Conservation (phyloP, 2,113 vertebrate genomes). For the Poeciliopsis turrubarensis region DNA sequence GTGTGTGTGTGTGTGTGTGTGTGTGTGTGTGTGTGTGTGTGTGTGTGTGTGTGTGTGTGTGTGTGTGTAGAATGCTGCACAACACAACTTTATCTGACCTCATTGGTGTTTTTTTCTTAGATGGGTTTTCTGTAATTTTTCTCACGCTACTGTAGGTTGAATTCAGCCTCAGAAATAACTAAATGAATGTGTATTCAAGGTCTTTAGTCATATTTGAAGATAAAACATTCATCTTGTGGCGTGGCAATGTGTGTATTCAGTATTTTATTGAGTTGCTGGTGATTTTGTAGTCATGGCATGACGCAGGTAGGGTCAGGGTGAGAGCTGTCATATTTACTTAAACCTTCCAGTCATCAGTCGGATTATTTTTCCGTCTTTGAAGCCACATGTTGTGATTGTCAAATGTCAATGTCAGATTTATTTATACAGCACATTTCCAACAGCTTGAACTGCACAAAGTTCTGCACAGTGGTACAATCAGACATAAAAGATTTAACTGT, state of each 20-base stretch:
- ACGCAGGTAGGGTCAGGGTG: neutral
- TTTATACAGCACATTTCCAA: no score
- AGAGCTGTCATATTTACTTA: no score
- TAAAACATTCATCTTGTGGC: neutral
- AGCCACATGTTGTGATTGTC: no score
- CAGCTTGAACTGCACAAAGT: no score
- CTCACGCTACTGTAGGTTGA: neutral
- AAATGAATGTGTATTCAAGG: neutral
- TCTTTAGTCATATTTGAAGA: neutral
- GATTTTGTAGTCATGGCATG: neutral
- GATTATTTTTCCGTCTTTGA: no score
- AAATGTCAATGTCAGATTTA: no score
- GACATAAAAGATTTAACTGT: no score
- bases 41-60: neutral
- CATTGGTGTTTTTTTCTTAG: slow-evolving; percentile 35
- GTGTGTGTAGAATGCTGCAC: no score
- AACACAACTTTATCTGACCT: slow-evolving; percentile 13
- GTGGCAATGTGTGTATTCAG: neutral
- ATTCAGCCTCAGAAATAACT: neutral
- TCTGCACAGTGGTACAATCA: no score
- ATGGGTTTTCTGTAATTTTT: slow-evolving; percentile 14
- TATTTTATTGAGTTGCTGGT: slow-evolving; percentile 3
- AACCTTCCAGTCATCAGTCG: no score
- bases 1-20: no score
- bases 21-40: slow-evolving; percentile 5